Conservation (phyloP, 2,113 vertebrate species). For the Platycercus adscitus region DNA sequence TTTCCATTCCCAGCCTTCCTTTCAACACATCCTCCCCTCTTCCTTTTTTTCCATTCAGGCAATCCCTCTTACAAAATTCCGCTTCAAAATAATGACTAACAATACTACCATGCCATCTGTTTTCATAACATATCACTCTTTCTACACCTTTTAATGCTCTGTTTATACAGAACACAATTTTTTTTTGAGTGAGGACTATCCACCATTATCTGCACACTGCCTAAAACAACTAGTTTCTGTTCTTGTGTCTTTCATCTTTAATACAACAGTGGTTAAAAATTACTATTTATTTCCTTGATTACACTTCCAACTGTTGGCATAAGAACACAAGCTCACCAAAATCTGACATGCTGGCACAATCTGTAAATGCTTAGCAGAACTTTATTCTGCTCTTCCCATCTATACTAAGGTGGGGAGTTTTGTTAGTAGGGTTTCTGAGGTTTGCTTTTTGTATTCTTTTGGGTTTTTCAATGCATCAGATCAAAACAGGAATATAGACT, state of each 20-base stretch:
- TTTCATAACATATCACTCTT: constrained; percentile 31
- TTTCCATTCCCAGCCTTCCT: neutral
- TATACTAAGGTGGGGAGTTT: neutral
- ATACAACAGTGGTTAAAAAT: constrained; percentile 24
- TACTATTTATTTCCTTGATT: constrained; percentile 33
- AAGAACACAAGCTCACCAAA: constrained; percentile 29
- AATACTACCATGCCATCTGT: constrained; percentile 48
- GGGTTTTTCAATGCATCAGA: neutral
- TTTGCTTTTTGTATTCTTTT: neutral
- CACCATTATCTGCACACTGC: neutral
- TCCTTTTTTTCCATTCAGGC: constrained; percentile 34
- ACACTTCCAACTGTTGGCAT: constrained; percentile 9
- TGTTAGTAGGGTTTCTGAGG: neutral
- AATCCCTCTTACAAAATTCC: constrained; percentile 57
- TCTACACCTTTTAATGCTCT: neutral
- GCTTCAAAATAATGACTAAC: constrained; percentile 48
- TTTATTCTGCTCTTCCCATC: neutral
- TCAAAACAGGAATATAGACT: neutral
- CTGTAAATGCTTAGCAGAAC: neutral
- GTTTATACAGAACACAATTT: neutral
- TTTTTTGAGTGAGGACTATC: neutral
- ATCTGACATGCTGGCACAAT: neutral
- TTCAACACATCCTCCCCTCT: constrained; percentile 32
- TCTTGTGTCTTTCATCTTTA: constrained; percentile 28
- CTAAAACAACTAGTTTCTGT: constrained; percentile 27